Percentiles rank a stretch among this genome's conserved stretches.
Evolutionary conservation across 64 coral and sea anemone species (phyloP).

Genomic region (Platygyra sinensis): DNA sequence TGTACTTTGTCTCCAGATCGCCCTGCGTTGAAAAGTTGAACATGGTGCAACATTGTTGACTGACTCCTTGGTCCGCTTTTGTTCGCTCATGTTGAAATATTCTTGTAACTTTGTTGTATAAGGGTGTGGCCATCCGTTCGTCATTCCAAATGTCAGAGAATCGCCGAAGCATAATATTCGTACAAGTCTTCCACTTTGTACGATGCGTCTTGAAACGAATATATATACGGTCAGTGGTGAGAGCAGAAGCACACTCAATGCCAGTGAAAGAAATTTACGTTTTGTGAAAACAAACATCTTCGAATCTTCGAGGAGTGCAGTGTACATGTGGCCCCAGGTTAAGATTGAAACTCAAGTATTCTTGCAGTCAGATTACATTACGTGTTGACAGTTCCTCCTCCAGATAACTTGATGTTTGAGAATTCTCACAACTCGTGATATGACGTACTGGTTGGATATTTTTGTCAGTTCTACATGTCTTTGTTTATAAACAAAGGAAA

Average conservation of each 20-base stretch:
- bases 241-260: not conserved
- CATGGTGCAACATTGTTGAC: not conserved
- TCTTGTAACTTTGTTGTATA: constrained; percentile 51
- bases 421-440: no score
- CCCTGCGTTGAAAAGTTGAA: constrained; percentile 60
- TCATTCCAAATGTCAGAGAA: constrained; percentile 49
- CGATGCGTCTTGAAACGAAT: not conserved
- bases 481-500: no score
- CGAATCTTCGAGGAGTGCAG: no score
- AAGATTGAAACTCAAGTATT: no score
- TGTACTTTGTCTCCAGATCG: constrained; percentile 46
- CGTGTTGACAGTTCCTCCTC: no score
- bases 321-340: no score
- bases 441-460: no score
- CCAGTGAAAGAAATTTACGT: not conserved
- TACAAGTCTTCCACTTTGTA: not conserved
- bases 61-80: not conserved
- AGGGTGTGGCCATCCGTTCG: constrained; percentile 14
- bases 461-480: no score
- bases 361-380: no score
- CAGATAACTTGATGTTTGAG: no score
- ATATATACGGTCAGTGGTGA: not conserved
- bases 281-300: constrained; percentile 1
- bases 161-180: constrained; percentile 69
- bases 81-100: not conserved